Percentiles rank a stretch among this genome's conserved stretches.
phyloP scores from a whole-genome alignment of 2,888 invertebrate genomes.

The Ophonus ardosiacus region DNA sequence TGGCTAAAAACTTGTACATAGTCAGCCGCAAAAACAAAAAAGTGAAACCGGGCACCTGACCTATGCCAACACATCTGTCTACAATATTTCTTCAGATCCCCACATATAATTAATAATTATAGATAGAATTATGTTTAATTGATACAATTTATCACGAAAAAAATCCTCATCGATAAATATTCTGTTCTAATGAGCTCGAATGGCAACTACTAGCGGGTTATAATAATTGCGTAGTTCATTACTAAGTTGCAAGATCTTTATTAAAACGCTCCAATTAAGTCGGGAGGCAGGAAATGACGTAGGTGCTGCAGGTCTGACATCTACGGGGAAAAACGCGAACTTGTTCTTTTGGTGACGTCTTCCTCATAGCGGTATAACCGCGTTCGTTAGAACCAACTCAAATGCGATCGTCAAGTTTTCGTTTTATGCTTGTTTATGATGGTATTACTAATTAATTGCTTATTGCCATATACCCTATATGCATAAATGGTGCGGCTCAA shows the following conservation, averaged over 20 bases:
- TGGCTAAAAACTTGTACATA: not conserved
- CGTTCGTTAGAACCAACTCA: not conserved
- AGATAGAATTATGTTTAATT: conserved; percentile 63
- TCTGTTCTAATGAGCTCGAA: conserved; percentile 57
- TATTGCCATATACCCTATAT: not conserved
- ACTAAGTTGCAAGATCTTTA: conserved; percentile 63
- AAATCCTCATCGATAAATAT: conserved; percentile 58
- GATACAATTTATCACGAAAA: conserved; percentile 62
- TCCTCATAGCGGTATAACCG: conserved; percentile 25
- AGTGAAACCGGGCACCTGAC: conserved; percentile 6
- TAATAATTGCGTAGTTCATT: conserved; percentile 63
- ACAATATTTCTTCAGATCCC: conserved; percentile 61
- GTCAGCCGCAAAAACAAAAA: not conserved
- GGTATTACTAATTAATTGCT: not conserved
- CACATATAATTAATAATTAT: conserved; percentile 63
- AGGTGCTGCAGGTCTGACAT: conserved; percentile 55
- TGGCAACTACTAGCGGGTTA: conserved; percentile 51
- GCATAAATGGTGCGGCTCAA: not conserved
- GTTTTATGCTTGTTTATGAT: not conserved
- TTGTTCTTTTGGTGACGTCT: conserved; percentile 3
- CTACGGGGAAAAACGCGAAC: conserved; percentile 44
- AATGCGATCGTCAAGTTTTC: not conserved
- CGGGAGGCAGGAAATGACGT: conserved; percentile 58
- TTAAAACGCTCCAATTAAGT: conserved; percentile 61
- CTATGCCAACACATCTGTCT: conserved; percentile 45